Percentiles rank a stretch among this genome's conserved stretches.
Conservation (phyloP, 1,140 invertebrate species). For the Heliconius melpomene region DNA sequence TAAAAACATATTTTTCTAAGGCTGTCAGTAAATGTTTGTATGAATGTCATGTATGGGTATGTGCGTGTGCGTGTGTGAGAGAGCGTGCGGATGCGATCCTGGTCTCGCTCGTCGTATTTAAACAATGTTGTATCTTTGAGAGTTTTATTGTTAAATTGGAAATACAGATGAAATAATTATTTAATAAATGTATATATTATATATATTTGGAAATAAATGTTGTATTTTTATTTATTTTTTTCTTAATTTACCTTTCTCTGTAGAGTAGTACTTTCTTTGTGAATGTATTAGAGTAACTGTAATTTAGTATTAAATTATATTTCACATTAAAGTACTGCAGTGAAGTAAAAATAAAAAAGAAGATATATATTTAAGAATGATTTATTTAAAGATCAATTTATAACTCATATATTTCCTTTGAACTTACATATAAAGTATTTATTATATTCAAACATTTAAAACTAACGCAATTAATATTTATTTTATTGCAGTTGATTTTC, state of each 20-base stretch:
- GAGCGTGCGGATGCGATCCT: conserved; percentile 59
- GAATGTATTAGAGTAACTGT: background rate
- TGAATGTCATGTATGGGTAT: background rate
- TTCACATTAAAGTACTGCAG: too few species aligned
- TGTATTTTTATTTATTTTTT: conserved; percentile 54
- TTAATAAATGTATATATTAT: conserved; percentile 80
- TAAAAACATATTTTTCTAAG: conserved; percentile 60
- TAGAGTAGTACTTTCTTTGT: background rate
- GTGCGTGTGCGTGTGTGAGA: background rate
- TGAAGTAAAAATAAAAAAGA: background rate
- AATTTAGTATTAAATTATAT: too few species aligned
- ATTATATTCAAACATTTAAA: background rate
- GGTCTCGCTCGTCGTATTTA: conserved; percentile 68
- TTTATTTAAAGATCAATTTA: background rate
- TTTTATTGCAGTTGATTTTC: background rate
- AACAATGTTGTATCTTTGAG: conserved; percentile 79
- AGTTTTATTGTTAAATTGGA: conserved; percentile 81
- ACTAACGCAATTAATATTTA: background rate
- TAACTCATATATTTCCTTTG: too few species aligned
- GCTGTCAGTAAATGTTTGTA: conserved; percentile 14
- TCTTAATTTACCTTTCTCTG: background rate
- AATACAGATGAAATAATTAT: conserved; percentile 78
- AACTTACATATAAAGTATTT: background rate
- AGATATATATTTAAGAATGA: background rate
- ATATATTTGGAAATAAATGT: conserved; percentile 76